Conservation (phyloP, 2,797 vertebrate genomes). For the Falco concolor region DNA sequence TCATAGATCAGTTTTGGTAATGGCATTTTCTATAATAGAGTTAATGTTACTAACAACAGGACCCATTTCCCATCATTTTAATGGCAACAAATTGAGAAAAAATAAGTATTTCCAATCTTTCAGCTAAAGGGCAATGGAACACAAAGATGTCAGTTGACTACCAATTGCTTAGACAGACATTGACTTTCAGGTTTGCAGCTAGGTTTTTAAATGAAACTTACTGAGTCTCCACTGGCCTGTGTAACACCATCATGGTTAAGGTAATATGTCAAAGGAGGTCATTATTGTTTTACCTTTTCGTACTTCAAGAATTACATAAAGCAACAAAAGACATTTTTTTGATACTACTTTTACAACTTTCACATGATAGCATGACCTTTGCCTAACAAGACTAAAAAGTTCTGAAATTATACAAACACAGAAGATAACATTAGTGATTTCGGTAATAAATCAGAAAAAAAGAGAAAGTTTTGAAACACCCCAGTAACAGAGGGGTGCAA, state of each 20-base stretch:
- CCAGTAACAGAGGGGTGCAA: not conserved
- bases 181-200: not conserved
- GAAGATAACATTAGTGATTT: not conserved
- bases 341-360: not conserved
- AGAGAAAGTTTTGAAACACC: not conserved
- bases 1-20: not conserved
- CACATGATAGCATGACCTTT: not conserved
- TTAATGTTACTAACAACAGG: not conserved
- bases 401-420: not conserved
- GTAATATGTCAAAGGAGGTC: not conserved
- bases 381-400: not conserved
- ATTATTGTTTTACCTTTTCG: not conserved
- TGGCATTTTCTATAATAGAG: not conserved
- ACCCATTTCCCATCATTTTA: not conserved
- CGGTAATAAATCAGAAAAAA: not conserved
- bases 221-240: not conserved
- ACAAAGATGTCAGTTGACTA: not conserved
- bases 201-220: not conserved
- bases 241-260: not conserved
- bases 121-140: not conserved
- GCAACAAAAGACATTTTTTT: not conserved
- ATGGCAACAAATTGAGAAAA: not conserved
- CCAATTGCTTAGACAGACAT: not conserved
- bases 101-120: not conserved
- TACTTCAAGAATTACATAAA: not conserved